phyloP scores from a whole-genome alignment of 1,140 invertebrate species.

The Phocides pigmalion region DNA sequence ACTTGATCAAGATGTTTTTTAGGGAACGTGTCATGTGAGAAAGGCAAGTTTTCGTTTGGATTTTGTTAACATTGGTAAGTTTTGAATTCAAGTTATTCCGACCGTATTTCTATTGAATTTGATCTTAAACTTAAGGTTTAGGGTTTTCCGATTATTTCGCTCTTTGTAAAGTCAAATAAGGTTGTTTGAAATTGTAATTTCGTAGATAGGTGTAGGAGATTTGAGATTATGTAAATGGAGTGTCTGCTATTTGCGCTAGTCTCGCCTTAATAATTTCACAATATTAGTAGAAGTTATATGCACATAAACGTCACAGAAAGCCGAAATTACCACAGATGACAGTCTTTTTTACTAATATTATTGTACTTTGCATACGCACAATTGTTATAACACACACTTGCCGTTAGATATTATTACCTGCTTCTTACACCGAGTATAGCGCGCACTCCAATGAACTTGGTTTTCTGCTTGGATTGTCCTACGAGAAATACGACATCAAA shows the following conservation, averaged over 20 bases:
- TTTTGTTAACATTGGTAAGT: background rate
- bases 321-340: too few relatives aligned
- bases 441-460: slow-evolving; percentile 94
- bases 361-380: too few relatives aligned
- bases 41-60: background rate
- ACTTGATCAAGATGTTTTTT: slow-evolving; percentile 8
- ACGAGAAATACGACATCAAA: slow-evolving; percentile 97
- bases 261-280: too few relatives aligned
- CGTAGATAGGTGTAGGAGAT: too few relatives aligned
- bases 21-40: slow-evolving; percentile 6
- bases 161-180: background rate
- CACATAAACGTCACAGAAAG: too few relatives aligned
- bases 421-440: slow-evolving; percentile 96
- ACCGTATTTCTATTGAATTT: slow-evolving; percentile 1
- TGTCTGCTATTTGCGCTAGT: too few relatives aligned
- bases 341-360: too few relatives aligned
- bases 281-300: too few relatives aligned
- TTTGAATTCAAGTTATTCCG: background rate
- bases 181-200: too few relatives aligned
- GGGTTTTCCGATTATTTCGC: background rate
- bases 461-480: slow-evolving; percentile 95
- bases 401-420: slow-evolving; percentile 83
- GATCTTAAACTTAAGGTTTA: background rate
- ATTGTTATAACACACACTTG: too few relatives aligned
- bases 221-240: too few relatives aligned